Base-by-base conservation (phyloP, 2,797 vertebrate species). In the Intellagama lesueurii region DNA sequence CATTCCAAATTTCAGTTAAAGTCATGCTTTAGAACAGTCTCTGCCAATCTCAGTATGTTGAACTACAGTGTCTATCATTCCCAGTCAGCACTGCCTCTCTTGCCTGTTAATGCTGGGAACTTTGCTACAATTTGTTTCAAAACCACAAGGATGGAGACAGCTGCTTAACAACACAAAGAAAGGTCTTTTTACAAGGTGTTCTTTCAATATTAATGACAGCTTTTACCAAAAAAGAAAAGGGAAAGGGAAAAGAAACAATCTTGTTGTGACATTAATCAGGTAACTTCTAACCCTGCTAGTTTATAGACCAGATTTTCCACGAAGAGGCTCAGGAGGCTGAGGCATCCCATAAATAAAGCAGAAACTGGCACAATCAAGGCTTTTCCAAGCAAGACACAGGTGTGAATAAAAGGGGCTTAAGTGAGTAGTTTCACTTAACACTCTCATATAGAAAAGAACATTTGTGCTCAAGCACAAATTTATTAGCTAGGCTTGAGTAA, bases 381-480 rank as follows among this genome's bases (percentile, higher is more conserved):
- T 94, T 94, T 93, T 95, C 95, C 93, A 96, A 97, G 95, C n/a
- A 95, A 96, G 97, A 90, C 97, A 96, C 97, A 97, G 97, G 97
- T 97, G 97, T 95, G 95, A 95, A 87, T 92, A 95, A 89, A 97
- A 94, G 93, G 93, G 94, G 94, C 94, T 94, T 94, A 95, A 95
- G 96, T 93, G 96, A 96, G 95, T 90, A 92, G 91, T 89, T 80
- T 85, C 95, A 96, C 92, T 82, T 95, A 94, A 96, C 70, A 47
- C 88, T 5, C 2, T 28, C 16, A 11, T 4, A 28, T 22, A 68
- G 40, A 73, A 7, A 80, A 40, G 4, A 68, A 24, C n/a, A 11
- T 52, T 76, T 96, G 97, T 40, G 96, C 96, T 95, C 77, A n/a
- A 68, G 94, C 91, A 92, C 94, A 96, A 93, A 91, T 96, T 96